Evolutionary conservation across 2,888 invertebrate species (phyloP), one percentile per base, ranked within the genome.

Genomic region (Ormyrus thymus): DNA sequence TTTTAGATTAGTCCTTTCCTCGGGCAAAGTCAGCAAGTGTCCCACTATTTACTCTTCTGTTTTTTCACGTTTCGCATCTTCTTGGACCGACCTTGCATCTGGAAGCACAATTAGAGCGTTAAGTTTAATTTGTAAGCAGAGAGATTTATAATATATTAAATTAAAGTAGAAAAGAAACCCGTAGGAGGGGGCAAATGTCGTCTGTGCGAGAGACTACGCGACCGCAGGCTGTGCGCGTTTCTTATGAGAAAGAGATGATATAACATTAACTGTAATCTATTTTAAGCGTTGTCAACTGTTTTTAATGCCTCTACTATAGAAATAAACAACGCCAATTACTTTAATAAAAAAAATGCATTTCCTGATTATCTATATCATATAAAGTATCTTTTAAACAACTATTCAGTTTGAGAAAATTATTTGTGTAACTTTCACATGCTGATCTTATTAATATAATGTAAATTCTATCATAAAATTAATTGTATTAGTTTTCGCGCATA

Each of bases 171-270:
- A 29, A 29, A 29, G 45, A 46, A 48, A 46, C 6, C 6, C 55
- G 7, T n/a, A 65, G 29, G 56, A 66, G 13, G 68, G 58, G 66
- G 46, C 48, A 69, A 61, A 74, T 80, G 53, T 76, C 29, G 56
- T 76, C 64, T 70, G 61, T 80, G 71, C 46, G 48, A 80, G 61
- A 74, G 70, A 80, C 61, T 77, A 74, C 80, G 80, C 77, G 77
- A 74, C 77, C 70, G 77, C 74, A 75, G 77, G 80, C 80, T 80
- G 77, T 80, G 74, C 74, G 80, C 80, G 74, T 77, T 80, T 69
- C 46, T 15, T 13, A 43, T 45, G 53, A 72, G 29, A 71, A 55
- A 71, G 43, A 71, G 53, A 69, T 53, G 43, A 62, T 64, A 29
- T 51, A 61, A 61, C 50, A 43, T 50, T 64, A 43, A 64, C 56